Evolutionary conservation across 2,797 vertebrate species (phyloP).

Genomic region (Anabacerthia variegaticeps): DNA sequence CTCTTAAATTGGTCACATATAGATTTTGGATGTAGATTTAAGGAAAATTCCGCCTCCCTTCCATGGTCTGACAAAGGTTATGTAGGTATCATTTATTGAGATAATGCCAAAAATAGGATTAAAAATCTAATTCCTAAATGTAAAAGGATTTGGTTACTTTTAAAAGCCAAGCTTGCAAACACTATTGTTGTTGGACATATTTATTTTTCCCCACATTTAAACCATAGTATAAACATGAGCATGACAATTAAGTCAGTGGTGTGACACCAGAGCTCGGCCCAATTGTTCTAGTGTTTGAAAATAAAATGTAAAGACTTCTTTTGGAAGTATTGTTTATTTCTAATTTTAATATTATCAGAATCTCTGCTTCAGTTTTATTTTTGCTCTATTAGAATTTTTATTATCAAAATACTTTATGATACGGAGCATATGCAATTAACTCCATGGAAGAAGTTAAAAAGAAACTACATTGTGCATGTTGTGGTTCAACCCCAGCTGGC

Average conservation of each 20-base stretch:
- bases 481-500: too few relatives aligned
- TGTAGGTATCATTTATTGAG: neutral
- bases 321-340: neutral
- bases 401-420: neutral
- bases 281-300: neutral
- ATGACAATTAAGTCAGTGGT: neutral
- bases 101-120: neutral
- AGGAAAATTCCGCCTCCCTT: neutral
- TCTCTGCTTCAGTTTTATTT: neutral
- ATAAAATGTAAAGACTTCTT: neutral
- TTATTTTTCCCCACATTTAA: neutral
- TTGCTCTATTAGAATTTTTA: neutral
- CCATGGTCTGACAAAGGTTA: neutral
- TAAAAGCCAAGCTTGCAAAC: neutral
- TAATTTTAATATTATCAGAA: neutral
- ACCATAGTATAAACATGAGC: neutral
- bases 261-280: neutral
- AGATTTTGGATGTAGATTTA: neutral
- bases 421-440: neutral
- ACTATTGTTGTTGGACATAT: neutral
- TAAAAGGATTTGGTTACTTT: neutral
- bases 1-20: neutral
- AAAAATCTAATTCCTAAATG: neutral
- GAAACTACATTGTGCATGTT: neutral
- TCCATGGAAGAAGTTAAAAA: neutral